phyloP scores from a whole-genome alignment of 2,888 invertebrate genomes.

The Hirtodrosophila trivittata region DNA sequence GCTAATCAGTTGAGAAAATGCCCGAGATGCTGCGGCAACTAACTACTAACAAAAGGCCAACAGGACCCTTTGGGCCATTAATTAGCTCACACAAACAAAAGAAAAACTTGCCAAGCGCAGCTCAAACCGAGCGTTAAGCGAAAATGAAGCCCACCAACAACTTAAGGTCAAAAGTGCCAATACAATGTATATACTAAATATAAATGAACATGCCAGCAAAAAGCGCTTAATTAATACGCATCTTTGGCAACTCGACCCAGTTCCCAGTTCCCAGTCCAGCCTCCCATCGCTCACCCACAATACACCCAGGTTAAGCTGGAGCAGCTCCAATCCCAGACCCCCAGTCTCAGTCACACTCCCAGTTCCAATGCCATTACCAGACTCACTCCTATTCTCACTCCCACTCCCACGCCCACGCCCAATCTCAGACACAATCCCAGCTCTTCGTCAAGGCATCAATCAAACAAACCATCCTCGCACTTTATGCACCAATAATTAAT shows the following conservation, averaged over 20 bases:
- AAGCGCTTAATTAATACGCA: conserved; percentile 39
- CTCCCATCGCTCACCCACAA: neutral
- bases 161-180: conserved; percentile 62
- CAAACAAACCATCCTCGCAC: conserved; percentile 19
- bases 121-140: conserved; percentile 28
- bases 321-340: too few species aligned
- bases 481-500: conserved; percentile 54
- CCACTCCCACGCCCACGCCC: too few species aligned
- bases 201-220: conserved; percentile 9
- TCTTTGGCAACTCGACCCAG: conserved; percentile 6
- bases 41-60: conserved; percentile 58
- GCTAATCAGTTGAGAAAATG: conserved; percentile 74
- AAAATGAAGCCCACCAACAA: conserved; percentile 24
- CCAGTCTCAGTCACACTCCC: too few species aligned
- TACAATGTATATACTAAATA: conserved; percentile 57
- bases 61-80: conserved; percentile 64
- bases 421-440: too few species aligned
- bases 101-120: conserved; percentile 48
- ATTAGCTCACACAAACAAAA: conserved; percentile 63
- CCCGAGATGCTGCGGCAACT: conserved; percentile 43
- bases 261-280: neutral
- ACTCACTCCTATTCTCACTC: too few species aligned
- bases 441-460: conserved; percentile 20
- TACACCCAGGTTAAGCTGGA: neutral
- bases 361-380: too few species aligned